Conservation (phyloP, 35 echinoderm and acorn worm species). For the Heliocidaris tuberculata region DNA sequence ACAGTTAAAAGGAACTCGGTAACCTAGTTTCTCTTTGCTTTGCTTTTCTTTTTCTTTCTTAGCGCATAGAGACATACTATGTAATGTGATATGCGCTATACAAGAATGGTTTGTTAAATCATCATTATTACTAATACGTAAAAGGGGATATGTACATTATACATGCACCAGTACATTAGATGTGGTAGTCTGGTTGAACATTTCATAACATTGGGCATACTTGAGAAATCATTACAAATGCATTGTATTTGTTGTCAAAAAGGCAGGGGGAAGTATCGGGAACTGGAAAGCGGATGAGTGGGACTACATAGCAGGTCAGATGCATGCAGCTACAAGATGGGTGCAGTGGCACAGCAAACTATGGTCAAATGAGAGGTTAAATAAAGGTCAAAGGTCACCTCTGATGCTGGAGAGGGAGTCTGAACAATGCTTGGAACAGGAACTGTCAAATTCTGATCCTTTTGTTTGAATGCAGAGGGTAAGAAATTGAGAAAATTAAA, state of each 20-base stretch:
- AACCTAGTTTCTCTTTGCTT: too few relatives aligned
- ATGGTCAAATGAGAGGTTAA: not conserved
- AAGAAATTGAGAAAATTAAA: not conserved
- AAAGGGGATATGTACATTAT: too few relatives aligned
- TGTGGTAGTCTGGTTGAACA: too few relatives aligned
- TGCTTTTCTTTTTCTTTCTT: too few relatives aligned
- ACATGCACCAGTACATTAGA: too few relatives aligned
- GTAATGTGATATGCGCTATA: too few relatives aligned
- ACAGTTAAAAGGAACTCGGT: too few relatives aligned
- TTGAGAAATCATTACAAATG: too few relatives aligned
- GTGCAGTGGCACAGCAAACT: not conserved
- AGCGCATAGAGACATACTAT: too few relatives aligned
- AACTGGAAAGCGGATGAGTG: slow-evolving; percentile 5
- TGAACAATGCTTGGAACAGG: slow-evolving; percentile 37
- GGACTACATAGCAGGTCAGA: not conserved
- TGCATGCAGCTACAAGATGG: not conserved
- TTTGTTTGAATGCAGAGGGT: not conserved
- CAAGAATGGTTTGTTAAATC: too few relatives aligned
- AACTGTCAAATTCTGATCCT: slow-evolving; percentile 47
- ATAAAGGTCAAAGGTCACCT: slow-evolving; percentile 37
- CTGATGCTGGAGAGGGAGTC: slow-evolving; percentile 39
- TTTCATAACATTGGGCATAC: too few relatives aligned
- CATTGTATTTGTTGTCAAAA: not conserved
- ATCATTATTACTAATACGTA: too few relatives aligned
- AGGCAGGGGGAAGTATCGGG: not conserved